Base-by-base conservation (phyloP, 2,888 invertebrate species). In the Ceraclea dissimilis region DNA sequence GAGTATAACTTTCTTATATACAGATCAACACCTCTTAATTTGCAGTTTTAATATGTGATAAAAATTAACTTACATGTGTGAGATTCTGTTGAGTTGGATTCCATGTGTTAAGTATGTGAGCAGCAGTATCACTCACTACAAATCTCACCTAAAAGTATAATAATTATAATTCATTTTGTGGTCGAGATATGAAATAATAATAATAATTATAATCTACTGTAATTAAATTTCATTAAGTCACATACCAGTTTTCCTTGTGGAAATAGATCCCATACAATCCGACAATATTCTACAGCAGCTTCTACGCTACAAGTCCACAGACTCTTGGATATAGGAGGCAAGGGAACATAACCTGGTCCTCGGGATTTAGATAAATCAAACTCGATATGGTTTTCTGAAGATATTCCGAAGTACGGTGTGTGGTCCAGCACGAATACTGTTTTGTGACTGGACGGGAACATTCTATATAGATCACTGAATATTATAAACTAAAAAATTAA, bases 181-280 rank as follows among this genome's bases (percentile, higher is more conserved):
- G 26, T 26, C 10, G 10, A 26, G 26, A 26, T 26, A 10, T 26
- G 26, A 26, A 6, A 26, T 26, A 26, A 10, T 26, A 26, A 26
- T 6, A 26, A 26, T 10, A 26, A 26, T 6, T 26, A 26, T 6
- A 10, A 26, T 26, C 13, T 39, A 39, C 39, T 8, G 2, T 39
- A 46, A 46, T 8, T 18, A 19, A 43, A 43, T 43, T 19, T 19
- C 18, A n/a, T 46, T 18, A 46, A 5, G 8, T 46, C 20, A 18
- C 46, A 70, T 76, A 92, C 90, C 72, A 93, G 72, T 78, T 93
- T 92, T 58, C 88, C 90, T 58, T 84, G 82, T 0, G 96, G 94
- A 76, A 93, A 97, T n/a, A 98, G 78, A 73, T 99, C 98, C 90
- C 93, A 95, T 1, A 95, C 92, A 64, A 99, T 92, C 20, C 98